These are phyloP conservation scores for Eulemur albifrons DNA, from an alignment of 2,797 vertebrate genomes.

Conservation along the genomic window DNA sequence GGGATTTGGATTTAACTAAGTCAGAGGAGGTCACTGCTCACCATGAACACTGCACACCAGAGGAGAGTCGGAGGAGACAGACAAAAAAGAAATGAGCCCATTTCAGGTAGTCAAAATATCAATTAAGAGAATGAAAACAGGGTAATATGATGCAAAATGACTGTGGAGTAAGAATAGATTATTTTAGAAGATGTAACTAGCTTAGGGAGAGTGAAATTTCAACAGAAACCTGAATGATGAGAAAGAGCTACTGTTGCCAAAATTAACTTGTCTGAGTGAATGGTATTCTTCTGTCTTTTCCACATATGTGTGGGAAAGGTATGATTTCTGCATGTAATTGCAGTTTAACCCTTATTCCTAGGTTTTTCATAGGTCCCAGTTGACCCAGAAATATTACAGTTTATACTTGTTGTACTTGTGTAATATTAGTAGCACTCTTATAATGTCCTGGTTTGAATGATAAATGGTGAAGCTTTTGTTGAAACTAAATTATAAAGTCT, in stretches of 20 bases:
- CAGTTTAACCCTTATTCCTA: slow-evolving; percentile 52
- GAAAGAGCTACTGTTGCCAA: slow-evolving; percentile 33
- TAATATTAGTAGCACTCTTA: slow-evolving; percentile 44
- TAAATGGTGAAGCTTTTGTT: slow-evolving; percentile 72
- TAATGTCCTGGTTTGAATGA: slow-evolving; percentile 69
- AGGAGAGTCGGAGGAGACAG: not conserved
- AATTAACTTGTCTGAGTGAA: slow-evolving; percentile 31
- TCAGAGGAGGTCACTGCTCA: not conserved
- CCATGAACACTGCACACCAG: not conserved
- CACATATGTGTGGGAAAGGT: slow-evolving; percentile 52
- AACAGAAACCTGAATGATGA: not conserved
- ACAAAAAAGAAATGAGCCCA: not conserved
- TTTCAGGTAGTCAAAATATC: not conserved
- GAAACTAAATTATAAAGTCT: slow-evolving; percentile 69
- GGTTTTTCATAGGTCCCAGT: not conserved
- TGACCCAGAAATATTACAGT: slow-evolving; percentile 22
- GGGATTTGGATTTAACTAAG: not conserved
- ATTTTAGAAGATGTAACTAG: not conserved
- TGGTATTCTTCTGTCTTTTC: slow-evolving; percentile 55
- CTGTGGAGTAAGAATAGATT: not conserved
- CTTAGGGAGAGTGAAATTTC: not conserved
- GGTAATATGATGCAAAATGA: not conserved
- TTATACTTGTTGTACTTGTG: slow-evolving; percentile 55
- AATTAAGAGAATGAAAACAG: not conserved
- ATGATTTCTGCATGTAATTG: slow-evolving; percentile 70